Percentiles rank a stretch among this genome's conserved stretches.
phyloP scores from a whole-genome alignment of 1,140 invertebrate genomes.

The Drosophila hydei region DNA sequence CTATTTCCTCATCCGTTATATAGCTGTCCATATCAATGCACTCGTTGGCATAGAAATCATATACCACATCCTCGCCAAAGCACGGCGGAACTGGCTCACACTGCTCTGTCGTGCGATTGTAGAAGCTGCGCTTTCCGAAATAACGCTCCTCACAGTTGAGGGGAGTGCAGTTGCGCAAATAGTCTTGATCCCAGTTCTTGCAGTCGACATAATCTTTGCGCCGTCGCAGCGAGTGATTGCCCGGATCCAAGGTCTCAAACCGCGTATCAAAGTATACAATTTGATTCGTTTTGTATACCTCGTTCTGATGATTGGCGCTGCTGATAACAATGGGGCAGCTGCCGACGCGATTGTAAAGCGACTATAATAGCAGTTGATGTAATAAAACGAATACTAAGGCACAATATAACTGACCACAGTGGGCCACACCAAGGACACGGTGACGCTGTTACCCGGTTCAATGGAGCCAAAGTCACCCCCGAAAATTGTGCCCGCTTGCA shows the following conservation, averaged over 20 bases:
- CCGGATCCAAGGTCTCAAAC: slow-evolving; percentile 66
- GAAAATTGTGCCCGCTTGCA: slow-evolving; percentile 49
- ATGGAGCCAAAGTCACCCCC: slow-evolving; percentile 68
- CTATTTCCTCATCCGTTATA: slow-evolving; percentile 56
- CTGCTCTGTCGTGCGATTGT: slow-evolving; percentile 49
- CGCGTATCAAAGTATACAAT: slow-evolving; percentile 67
- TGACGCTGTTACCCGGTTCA: slow-evolving; percentile 57
- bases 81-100: slow-evolving; percentile 55
- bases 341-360: slow-evolving; percentile 75
- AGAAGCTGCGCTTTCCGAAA: slow-evolving; percentile 72
- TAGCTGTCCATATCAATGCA: slow-evolving; percentile 49
- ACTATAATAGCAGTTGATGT: slow-evolving; percentile 36
- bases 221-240: slow-evolving; percentile 41
- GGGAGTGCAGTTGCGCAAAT: slow-evolving; percentile 68
- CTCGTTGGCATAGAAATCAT: slow-evolving; percentile 66
- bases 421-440: slow-evolving; percentile 72
- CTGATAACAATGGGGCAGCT: slow-evolving; percentile 63
- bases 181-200: slow-evolving; percentile 71
- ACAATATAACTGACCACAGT: slow-evolving; percentile 58
- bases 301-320: slow-evolving; percentile 40
- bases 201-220: slow-evolving; percentile 62
- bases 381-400: not conserved
- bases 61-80: slow-evolving; percentile 30
- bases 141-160: slow-evolving; percentile 76
- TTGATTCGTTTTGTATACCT: slow-evolving; percentile 37